These are phyloP conservation scores for Triplophysa yarkandensis DNA, from an alignment of 2,797 vertebrate genomes.

Conservation along the genomic window DNA sequence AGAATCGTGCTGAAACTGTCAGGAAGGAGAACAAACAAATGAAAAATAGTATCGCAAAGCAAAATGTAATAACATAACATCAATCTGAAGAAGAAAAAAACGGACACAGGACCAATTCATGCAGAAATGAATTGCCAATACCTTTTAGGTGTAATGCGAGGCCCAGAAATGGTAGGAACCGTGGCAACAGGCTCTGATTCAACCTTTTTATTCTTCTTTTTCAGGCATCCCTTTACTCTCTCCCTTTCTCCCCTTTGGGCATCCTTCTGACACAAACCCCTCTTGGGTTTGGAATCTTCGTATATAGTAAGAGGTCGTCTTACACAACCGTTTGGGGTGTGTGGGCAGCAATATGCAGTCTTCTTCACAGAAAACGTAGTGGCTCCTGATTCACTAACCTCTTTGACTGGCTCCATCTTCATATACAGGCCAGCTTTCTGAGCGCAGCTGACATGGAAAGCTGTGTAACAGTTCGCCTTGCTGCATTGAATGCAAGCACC, in stretches of 20 bases:
- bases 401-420: conserved; percentile 97
- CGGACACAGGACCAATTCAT: neutral
- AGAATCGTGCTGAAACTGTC: conserved; percentile 92
- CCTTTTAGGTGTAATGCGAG: conserved; percentile 94
- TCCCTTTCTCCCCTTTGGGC: conserved; percentile 77
- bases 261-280: conserved; percentile 84
- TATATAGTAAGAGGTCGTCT: conserved; percentile 91
- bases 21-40: neutral
- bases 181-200: conserved; percentile 78
- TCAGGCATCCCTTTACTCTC: conserved; percentile 69
- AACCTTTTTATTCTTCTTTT: conserved; percentile 83
- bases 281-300: conserved; percentile 83
- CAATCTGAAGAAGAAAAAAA: neutral
- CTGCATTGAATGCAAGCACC: conserved; percentile 98
- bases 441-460: conserved; percentile 97
- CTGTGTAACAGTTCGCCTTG: conserved; percentile 95
- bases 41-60: neutral
- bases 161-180: conserved; percentile 80
- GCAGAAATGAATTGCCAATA: conserved; percentile 63
- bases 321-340: conserved; percentile 90
- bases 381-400: conserved; percentile 78
- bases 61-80: neutral
- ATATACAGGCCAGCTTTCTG: conserved; percentile 93
- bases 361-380: conserved; percentile 92
- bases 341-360: conserved; percentile 91